These are phyloP conservation scores for Pelochelys cantorii DNA, from an alignment of 2,797 vertebrate species.

Conservation along the genomic window DNA sequence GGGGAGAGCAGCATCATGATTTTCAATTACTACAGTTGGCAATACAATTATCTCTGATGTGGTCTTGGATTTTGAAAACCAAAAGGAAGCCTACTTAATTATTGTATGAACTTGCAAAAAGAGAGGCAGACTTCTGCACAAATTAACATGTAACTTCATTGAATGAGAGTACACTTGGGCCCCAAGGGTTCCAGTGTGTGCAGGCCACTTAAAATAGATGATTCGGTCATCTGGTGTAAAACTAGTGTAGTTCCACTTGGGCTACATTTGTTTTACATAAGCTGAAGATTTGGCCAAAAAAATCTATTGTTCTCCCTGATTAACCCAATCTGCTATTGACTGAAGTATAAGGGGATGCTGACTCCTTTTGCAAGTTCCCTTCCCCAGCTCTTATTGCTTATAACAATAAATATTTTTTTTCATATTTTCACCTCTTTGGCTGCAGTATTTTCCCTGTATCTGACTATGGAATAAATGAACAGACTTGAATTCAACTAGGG, in stretches of 20 bases:
- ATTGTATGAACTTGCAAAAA: not conserved
- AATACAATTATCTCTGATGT: not conserved
- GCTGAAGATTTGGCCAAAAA: not conserved
- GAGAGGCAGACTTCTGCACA: not conserved
- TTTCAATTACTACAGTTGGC: not conserved
- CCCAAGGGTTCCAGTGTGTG: not conserved
- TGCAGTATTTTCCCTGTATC: too few relatives aligned
- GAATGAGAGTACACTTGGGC: not conserved
- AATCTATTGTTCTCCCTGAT: not conserved
- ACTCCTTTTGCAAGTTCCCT: not conserved
- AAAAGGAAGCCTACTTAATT: not conserved
- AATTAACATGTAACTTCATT: not conserved
- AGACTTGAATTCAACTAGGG: too few relatives aligned
- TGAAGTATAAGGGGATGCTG: not conserved
- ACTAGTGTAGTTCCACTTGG: not conserved
- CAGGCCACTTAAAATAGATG: not conserved
- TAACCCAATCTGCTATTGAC: not conserved
- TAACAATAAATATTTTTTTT: not conserved
- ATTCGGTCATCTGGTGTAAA: not conserved
- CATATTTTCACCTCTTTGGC: not conserved
- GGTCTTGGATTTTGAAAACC: not conserved
- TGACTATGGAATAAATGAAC: too few relatives aligned
- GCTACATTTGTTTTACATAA: not conserved
- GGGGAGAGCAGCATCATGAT: not conserved
- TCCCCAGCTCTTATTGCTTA: not conserved